Percentiles rank a stretch among this genome's conserved stretches.
These are phyloP conservation scores for Allobates femoralis DNA, from an alignment of 2,797 vertebrate species.

Conservation along the genomic window DNA sequence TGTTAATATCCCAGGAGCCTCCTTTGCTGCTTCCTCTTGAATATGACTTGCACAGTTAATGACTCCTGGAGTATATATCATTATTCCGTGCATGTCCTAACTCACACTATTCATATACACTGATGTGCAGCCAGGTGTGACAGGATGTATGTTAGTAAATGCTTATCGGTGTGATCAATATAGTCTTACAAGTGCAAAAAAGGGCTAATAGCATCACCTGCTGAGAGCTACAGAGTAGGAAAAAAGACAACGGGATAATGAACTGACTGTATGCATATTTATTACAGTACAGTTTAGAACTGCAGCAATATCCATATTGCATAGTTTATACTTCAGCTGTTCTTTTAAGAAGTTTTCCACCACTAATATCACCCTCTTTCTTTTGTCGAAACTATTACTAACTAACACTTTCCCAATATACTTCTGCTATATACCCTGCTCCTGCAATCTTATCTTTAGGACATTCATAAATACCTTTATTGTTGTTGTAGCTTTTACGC, in stretches of 20 bases:
- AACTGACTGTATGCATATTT: neutral
- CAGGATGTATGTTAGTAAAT: neutral
- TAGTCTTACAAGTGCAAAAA: neutral
- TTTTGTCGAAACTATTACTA: too few species aligned
- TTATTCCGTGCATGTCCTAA: constrained; percentile 42
- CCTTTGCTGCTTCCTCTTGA: constrained; percentile 10
- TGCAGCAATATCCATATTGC: neutral
- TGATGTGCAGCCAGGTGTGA: neutral
- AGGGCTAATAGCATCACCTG: neutral
- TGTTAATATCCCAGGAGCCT: constrained; percentile 16
- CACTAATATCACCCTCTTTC: too few species aligned
- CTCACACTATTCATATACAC: constrained; percentile 1
- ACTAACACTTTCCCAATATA: too few species aligned
- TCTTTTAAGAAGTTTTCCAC: too few species aligned
- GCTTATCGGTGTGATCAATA: neutral
- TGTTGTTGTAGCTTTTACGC: too few species aligned
- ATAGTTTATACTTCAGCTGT: neutral
- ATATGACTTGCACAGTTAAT: constrained; percentile 10
- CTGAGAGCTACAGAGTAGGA: neutral
- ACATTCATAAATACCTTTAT: too few species aligned
- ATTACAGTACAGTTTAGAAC: neutral
- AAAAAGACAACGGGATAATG: neutral
- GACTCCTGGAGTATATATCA: constrained; percentile 13
- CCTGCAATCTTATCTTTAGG: too few species aligned
- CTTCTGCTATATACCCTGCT: too few species aligned